These are phyloP conservation scores for Ptilodon capucinus DNA, from an alignment of 2,888 invertebrate species.

Conservation along the genomic window DNA sequence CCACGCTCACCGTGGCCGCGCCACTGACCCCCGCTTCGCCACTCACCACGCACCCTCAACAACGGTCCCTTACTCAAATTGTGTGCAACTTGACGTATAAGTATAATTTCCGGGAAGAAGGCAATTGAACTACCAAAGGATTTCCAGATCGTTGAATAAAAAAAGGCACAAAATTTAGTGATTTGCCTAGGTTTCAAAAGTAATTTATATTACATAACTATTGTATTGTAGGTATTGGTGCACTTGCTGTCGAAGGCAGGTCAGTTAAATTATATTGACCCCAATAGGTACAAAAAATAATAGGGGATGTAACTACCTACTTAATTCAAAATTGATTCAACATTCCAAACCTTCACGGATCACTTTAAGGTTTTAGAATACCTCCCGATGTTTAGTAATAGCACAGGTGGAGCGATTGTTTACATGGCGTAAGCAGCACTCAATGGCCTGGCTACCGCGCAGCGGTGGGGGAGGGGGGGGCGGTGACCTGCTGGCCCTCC, in stretches of 20 bases:
- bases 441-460: slow-evolving; percentile 55
- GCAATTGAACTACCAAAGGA: slow-evolving; percentile 28
- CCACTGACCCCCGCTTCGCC: slow-evolving; percentile 47
- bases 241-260: no score
- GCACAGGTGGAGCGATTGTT: slow-evolving; percentile 71
- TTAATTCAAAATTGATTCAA: no score
- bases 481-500: slow-evolving; percentile 54
- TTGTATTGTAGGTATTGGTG: no score
- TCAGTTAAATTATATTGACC: no score
- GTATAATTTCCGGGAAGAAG: slow-evolving; percentile 27
- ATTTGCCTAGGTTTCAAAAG: no score
- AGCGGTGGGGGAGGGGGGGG: slow-evolving; percentile 49
- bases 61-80: slow-evolving; percentile 19
- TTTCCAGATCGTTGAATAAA: slow-evolving; percentile 39
- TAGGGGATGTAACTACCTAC: no score
- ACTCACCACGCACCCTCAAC: slow-evolving; percentile 18
- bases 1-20: slow-evolving; percentile 48
- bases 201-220: no score
- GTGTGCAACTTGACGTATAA: slow-evolving; percentile 6
- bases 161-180: neutral
- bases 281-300: no score
- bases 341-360: no score
- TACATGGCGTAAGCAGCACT: slow-evolving; percentile 57
- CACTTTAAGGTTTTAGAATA: slow-evolving; percentile 8
- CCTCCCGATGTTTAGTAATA: slow-evolving; percentile 19